Evolutionary conservation across 2,113 vertebrate genomes (phyloP).

Genomic region (Dromiciops gliroides): DNA sequence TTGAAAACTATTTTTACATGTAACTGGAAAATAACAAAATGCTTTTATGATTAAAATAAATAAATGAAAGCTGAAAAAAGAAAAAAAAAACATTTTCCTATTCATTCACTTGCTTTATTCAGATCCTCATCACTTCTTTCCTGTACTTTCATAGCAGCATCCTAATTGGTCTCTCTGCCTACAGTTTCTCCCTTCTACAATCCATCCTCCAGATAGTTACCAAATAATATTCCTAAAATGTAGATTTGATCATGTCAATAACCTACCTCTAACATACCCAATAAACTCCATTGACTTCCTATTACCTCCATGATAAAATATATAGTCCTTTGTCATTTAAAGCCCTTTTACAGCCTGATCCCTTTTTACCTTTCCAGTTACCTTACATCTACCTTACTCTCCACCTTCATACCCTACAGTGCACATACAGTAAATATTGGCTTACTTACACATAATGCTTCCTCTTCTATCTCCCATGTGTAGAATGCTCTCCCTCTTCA

Average conservation of each 20-base stretch:
- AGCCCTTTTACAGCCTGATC: not conserved
- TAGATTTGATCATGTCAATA: not conserved
- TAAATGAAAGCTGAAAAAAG: too few relatives aligned
- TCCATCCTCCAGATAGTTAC: not conserved
- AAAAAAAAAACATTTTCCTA: not conserved
- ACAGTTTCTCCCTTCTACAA: not conserved
- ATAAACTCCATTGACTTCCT: not conserved
- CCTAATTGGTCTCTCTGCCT: not conserved
- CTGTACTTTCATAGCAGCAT: not conserved
- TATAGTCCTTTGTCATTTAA: not conserved
- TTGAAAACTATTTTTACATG: too few relatives aligned
- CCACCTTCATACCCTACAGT: not conserved
- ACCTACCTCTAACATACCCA: not conserved
- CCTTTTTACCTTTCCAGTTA: not conserved
- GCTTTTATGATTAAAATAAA: too few relatives aligned
- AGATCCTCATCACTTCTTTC: not conserved
- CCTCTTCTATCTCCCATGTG: not conserved
- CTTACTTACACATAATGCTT: not conserved
- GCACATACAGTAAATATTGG: not conserved
- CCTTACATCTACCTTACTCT: not conserved
- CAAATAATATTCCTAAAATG: not conserved
- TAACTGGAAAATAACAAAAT: too few relatives aligned
- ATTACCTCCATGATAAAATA: not conserved
- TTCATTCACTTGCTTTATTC: not conserved
- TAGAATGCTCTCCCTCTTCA: not conserved